A percentile compares a stretch with the other conserved stretches of the same genome.
Conservation (phyloP, 2,113 vertebrate species). For the Mesitornis unicolor region DNA sequence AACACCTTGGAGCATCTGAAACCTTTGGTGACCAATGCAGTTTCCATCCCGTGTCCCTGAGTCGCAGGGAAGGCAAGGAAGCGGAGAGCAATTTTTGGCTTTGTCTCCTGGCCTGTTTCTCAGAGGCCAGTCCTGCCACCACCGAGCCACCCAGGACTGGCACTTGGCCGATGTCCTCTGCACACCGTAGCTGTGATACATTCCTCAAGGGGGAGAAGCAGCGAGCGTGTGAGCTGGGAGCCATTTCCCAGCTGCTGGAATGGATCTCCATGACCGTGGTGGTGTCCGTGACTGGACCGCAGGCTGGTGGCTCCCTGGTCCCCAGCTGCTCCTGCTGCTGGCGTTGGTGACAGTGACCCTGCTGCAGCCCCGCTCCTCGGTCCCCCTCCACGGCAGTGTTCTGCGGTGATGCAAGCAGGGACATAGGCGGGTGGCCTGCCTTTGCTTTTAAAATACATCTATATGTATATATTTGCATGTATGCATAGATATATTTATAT, state of each 20-base stretch:
- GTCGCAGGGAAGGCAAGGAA: neutral
- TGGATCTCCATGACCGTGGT: neutral
- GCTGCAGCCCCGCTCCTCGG: rapidly evolving
- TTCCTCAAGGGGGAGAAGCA: neutral
- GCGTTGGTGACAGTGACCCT: rapidly evolving
- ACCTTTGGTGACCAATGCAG: neutral
- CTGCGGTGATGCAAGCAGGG: rapidly evolving
- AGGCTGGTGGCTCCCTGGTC: neutral
- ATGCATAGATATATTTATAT: neutral
- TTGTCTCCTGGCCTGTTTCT: neutral
- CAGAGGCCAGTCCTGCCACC: neutral
- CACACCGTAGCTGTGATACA: neutral
- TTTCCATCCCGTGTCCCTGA: rapidly evolving
- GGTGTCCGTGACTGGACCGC: rapidly evolving
- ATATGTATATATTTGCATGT: neutral
- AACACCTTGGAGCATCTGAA: neutral
- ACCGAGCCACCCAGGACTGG: neutral
- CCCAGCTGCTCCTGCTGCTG: neutral
- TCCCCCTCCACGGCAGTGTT: rapidly evolving
- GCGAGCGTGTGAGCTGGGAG: neutral
- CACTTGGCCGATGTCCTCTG: rapidly evolving
- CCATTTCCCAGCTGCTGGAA: neutral
- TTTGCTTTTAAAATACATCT: neutral
- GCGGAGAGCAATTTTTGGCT: neutral
- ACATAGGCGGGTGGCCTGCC: neutral